Evolutionary conservation across 2,888 invertebrate species (phyloP).

Genomic region (Zygothrica quintamaculata): DNA sequence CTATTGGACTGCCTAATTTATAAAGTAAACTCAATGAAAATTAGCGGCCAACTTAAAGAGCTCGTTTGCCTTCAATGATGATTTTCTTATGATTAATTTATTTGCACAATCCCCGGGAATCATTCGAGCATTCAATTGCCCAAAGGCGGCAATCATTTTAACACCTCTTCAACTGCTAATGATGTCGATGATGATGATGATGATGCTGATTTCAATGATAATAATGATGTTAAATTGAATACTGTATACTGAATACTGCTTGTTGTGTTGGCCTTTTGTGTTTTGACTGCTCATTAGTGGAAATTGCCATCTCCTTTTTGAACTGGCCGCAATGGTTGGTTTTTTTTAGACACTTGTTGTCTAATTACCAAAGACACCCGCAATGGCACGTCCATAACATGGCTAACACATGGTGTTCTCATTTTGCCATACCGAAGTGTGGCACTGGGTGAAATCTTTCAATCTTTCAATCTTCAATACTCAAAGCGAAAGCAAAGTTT

Average conservation of each 20-base stretch:
- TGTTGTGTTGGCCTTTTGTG: constrained; percentile 22
- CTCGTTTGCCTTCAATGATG: constrained; percentile 47
- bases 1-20: constrained; percentile 65
- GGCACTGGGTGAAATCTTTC: constrained; percentile 73
- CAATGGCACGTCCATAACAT: constrained; percentile 66
- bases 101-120: constrained; percentile 53
- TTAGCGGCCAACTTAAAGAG: constrained; percentile 68
- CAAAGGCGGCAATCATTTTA: constrained; percentile 70
- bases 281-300: constrained; percentile 69
- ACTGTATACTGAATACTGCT: no score
- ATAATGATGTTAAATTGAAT: no score
- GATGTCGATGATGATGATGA: neutral
- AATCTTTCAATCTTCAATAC: no score
- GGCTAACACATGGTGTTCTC: constrained; percentile 38
- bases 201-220: no score
- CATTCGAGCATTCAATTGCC: constrained; percentile 65
- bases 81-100: constrained; percentile 76
- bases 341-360: constrained; percentile 71
- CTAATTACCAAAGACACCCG: constrained; percentile 79
- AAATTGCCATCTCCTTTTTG: constrained; percentile 54
- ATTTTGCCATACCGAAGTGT: constrained; percentile 59
- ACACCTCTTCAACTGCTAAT: constrained; percentile 51
- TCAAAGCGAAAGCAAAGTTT: constrained; percentile 75
- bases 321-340: constrained; percentile 58
- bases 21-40: constrained; percentile 70